Evolutionary conservation across 1,140 invertebrate species (phyloP).

Genomic region (Hylaeus volcanicus): DNA sequence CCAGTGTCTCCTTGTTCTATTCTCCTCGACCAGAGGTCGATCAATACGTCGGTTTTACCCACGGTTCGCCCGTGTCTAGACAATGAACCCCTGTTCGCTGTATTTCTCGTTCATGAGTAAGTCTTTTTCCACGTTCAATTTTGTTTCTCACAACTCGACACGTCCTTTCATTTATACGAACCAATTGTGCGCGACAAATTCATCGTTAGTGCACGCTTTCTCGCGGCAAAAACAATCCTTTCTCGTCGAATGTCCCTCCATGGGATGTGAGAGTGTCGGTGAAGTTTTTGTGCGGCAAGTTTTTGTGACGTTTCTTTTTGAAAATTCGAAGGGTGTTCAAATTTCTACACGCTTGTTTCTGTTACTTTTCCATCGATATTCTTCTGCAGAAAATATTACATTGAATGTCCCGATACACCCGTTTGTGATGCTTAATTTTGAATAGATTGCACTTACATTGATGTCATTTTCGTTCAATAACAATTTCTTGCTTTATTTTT

Average conservation of each 20-base stretch:
- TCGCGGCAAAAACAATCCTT: constrained; percentile 18
- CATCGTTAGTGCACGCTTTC: not conserved
- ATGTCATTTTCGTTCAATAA: not conserved
- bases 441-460: not conserved
- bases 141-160: constrained; percentile 5
- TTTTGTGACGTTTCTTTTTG: not conserved
- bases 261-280: not conserved
- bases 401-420: not conserved
- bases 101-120: constrained; percentile 59
- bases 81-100: constrained; percentile 57
- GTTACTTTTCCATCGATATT: not conserved
- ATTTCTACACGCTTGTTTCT: not conserved
- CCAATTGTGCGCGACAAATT: not conserved
- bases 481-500: constrained; percentile 49
- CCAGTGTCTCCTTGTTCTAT: constrained; percentile 48
- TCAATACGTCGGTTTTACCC: constrained; percentile 53
- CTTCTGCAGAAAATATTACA: not conserved
- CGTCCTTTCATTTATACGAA: not conserved
- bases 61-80: constrained; percentile 48
- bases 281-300: constrained; percentile 16
- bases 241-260: constrained; percentile 1
- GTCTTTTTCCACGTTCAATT: constrained; percentile 25
- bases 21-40: constrained; percentile 46
- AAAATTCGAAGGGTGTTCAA: not conserved
- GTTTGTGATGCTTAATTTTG: constrained; percentile 8